phyloP scores from a whole-genome alignment of 2,797 vertebrate species.

The Toxotes lorentzi region DNA sequence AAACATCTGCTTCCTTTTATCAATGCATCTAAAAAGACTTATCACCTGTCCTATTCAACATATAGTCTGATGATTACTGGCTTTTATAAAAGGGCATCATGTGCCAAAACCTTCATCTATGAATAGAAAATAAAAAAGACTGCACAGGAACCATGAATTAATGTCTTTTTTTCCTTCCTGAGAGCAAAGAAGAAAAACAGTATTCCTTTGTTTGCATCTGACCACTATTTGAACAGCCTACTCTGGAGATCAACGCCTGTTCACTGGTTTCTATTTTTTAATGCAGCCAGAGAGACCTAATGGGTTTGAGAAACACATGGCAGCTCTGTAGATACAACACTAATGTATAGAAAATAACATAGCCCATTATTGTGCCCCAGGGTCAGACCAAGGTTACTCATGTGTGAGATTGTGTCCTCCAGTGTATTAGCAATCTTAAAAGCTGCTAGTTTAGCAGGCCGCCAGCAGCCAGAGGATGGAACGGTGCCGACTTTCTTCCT shows the following conservation, averaged over 20 bases:
- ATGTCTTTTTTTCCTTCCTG: constrained; percentile 7
- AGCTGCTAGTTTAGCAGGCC: constrained; percentile 67
- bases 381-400: constrained; percentile 73
- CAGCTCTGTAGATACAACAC: constrained; percentile 57
- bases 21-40: not conserved
- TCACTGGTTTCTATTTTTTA: constrained; percentile 34
- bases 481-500: constrained; percentile 26
- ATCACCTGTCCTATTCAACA: not conserved
- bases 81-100: constrained; percentile 2
- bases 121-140: constrained; percentile 4
- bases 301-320: constrained; percentile 53
- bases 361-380: constrained; percentile 49
- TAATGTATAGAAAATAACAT: constrained; percentile 77
- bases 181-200: constrained; percentile 13
- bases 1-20: not conserved
- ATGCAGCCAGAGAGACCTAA: constrained; percentile 46
- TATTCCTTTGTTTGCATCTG: constrained; percentile 46
- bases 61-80: not conserved
- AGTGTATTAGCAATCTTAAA: constrained; percentile 70
- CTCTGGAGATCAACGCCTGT: constrained; percentile 34
- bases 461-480: constrained; percentile 43
- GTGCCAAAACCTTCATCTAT: constrained; percentile 8
- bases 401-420: constrained; percentile 78
- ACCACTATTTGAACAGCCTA: constrained; percentile 16
- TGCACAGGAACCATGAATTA: constrained; percentile 3